These are phyloP conservation scores for Argya squamiceps DNA, from an alignment of 2,797 vertebrate genomes.

Conservation along the genomic window DNA sequence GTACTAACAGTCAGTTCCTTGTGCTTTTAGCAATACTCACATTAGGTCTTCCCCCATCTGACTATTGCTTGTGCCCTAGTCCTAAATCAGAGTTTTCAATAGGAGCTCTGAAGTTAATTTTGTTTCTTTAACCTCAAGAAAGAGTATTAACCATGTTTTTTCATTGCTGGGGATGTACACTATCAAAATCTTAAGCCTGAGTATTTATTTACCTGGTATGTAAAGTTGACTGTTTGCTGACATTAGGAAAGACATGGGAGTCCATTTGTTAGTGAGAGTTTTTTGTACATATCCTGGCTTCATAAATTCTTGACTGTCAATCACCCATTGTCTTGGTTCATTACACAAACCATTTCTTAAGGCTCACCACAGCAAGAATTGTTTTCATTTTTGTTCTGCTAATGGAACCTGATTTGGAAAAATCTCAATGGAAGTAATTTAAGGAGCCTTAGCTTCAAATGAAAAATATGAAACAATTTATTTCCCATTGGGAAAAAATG, in stretches of 20 bases:
- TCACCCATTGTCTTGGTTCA: conserved; percentile 32
- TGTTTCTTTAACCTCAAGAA: neutral
- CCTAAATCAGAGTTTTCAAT: neutral
- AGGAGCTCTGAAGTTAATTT: neutral
- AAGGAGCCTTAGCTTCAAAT: conserved; percentile 15
- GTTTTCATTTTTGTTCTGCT: conserved; percentile 49
- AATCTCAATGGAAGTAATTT: conserved; percentile 22
- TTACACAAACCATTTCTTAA: conserved; percentile 38
- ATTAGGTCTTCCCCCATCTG: neutral
- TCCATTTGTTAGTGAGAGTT: neutral
- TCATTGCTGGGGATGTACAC: neutral
- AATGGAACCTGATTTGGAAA: conserved; percentile 38
- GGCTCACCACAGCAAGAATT: conserved; percentile 22
- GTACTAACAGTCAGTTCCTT: neutral
- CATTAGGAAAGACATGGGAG: neutral
- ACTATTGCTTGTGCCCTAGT: neutral
- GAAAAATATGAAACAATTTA: conserved; percentile 48
- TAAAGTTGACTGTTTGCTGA: neutral
- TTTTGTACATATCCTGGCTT: neutral
- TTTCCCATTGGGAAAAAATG: conserved; percentile 34
- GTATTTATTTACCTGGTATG: neutral
- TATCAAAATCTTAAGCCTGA: neutral
- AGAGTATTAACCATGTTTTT: neutral
- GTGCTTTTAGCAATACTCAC: neutral
- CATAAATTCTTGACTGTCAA: conserved; percentile 16